A percentile compares a stretch with the other conserved stretches of the same genome.
Evolutionary conservation across 2,797 vertebrate genomes (phyloP).

Genomic region (Mallotus villosus): DNA sequence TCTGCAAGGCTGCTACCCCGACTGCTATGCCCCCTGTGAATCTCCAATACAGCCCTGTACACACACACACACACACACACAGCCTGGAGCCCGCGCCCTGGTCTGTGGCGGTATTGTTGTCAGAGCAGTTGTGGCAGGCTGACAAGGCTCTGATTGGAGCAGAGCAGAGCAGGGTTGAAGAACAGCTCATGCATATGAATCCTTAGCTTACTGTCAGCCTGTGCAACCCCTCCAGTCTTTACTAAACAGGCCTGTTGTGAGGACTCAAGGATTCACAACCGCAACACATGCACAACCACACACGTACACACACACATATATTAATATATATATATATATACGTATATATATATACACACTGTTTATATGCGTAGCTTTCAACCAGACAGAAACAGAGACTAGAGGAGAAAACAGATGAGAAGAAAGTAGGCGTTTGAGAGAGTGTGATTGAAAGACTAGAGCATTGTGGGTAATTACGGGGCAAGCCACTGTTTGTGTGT

Average conservation of each 20-base stretch:
- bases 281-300: neutral
- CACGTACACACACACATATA: conserved; percentile 4
- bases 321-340: neutral
- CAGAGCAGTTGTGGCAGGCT: conserved; percentile 55
- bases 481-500: conserved; percentile 13
- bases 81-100: conserved; percentile 32
- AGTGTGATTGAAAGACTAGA: conserved; percentile 36
- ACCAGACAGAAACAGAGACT: neutral
- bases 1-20: neutral
- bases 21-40: neutral
- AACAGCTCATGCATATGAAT: conserved; percentile 59
- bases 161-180: conserved; percentile 5
- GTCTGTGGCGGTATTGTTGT: conserved; percentile 59
- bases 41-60: neutral
- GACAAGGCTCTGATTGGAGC: conserved; percentile 39
- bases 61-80: conserved; percentile 15
- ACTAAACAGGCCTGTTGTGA: conserved; percentile 32
- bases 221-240: conserved; percentile 39
- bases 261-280: conserved; percentile 28
- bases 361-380: neutral
- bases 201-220: conserved; percentile 45
- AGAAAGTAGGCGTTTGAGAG: neutral
- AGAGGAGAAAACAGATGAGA: conserved; percentile 1
- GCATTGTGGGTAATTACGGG: conserved; percentile 34
- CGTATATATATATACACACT: neutral